Evolutionary conservation across 2,797 vertebrate species (phyloP).

Genomic region (Nannoperca obscura): DNA sequence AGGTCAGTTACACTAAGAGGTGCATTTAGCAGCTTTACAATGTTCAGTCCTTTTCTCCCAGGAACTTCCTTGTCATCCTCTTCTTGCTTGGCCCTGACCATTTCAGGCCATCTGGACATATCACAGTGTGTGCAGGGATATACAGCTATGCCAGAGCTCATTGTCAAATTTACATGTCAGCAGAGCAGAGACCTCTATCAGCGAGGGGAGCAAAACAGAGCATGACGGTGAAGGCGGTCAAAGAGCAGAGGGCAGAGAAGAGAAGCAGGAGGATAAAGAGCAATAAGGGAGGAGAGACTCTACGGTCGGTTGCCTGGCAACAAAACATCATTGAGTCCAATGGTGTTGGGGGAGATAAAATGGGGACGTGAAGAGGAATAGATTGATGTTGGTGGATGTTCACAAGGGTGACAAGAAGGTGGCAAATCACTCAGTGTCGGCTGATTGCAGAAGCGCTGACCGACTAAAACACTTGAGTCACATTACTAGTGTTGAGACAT

Average conservation of each 20-base stretch:
- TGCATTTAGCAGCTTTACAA: conserved; percentile 8
- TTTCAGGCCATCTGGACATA: conserved; percentile 56
- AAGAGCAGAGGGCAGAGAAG: conserved; percentile 58
- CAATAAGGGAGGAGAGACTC: conserved; percentile 59
- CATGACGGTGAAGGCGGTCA: conserved; percentile 32
- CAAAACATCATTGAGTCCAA: conserved; percentile 63
- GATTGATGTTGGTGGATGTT: conserved; percentile 24
- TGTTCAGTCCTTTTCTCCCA: conserved; percentile 19
- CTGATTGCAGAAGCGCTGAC: conserved; percentile 10
- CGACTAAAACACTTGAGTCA: conserved; percentile 7
- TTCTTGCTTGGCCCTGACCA: conserved; percentile 27
- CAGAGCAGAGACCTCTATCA: conserved; percentile 47
- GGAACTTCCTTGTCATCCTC: conserved; percentile 20
- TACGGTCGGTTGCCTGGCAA: conserved; percentile 79
- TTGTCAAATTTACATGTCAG: conserved; percentile 7
- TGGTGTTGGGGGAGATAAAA: conserved; percentile 39
- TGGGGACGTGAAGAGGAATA: conserved; percentile 36
- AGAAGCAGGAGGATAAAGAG: conserved; percentile 27
- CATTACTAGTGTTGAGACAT: conserved; percentile 9
- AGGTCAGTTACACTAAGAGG: conserved; percentile 16
- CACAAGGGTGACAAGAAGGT: conserved; percentile 8
- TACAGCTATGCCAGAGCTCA: neutral
- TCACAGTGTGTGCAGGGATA: conserved; percentile 25
- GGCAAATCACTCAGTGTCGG: conserved; percentile 12
- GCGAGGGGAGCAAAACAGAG: conserved; percentile 24